A percentile compares a stretch with the other conserved stretches of the same genome.
phyloP scores from a whole-genome alignment of 2,113 vertebrate genomes.

The Psammodynastes pulverulentus region DNA sequence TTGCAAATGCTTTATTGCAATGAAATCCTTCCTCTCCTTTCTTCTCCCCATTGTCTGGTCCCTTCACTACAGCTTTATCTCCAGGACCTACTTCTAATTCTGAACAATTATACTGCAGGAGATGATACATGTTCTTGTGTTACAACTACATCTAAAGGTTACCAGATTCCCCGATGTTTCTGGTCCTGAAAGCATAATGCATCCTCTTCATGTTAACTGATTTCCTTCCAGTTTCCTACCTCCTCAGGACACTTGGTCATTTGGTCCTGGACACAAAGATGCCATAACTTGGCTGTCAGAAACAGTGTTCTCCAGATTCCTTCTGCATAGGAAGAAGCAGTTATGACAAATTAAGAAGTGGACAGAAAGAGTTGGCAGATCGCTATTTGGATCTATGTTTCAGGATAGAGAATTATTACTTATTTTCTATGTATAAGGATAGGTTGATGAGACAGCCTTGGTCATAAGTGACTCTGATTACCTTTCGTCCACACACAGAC shows the following conservation, averaged over 20 bases:
- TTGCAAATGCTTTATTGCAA: neutral
- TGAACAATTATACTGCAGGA: neutral
- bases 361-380: conserved; percentile 38
- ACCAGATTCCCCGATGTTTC: neutral
- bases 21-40: neutral
- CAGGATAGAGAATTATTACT: conserved; percentile 55
- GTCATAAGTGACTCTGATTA: conserved; percentile 63
- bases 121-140: neutral
- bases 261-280: neutral
- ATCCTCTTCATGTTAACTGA: neutral
- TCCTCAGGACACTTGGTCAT: neutral
- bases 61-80: neutral
- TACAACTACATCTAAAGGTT: neutral
- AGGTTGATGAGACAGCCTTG: conserved; percentile 36
- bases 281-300: neutral
- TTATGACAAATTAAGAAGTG: conserved; percentile 38
- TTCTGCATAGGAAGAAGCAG: conserved; percentile 43
- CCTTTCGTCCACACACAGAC: neutral
- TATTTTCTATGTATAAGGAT: conserved; percentile 30
- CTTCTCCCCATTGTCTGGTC: neutral
- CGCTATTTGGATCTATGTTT: neutral
- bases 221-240: neutral
- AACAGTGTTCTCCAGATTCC: neutral
- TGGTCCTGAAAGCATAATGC: neutral
- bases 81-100: neutral